Base-by-base conservation (phyloP, 2,797 vertebrate species). In the Dallia pectoralis region DNA sequence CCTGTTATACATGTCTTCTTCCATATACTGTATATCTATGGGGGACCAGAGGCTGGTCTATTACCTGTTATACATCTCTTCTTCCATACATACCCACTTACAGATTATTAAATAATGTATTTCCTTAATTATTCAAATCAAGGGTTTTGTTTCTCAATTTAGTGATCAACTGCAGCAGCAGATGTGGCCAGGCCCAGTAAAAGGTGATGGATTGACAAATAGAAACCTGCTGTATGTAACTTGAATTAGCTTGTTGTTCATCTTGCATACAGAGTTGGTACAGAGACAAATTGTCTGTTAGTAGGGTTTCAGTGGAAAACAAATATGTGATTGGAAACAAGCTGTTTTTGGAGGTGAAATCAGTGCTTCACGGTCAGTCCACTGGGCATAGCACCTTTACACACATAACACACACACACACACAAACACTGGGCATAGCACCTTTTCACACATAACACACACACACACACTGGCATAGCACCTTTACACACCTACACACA, bases 371-470 rank as follows among this genome's bases (percentile, higher is more conserved):
- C 53, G 22, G 53, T 22, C n/a, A 59, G 56, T 4, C 56, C 56
- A 59, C 63, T 65, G 29, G 63, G 63, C 63, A 33, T 40, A 19
- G 32, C 32, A 66, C 62, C 62, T 64, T 64, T 16, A 16, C 61
- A 63, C 61, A 32, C 61, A 44, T 30, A n/a, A 33, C 63, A 36
- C 30, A 18, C 19, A 40, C 32, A 1, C 63, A 40, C 18, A 11
- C 19, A 82, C 84, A 78, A 83, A 77, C n/a, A 49, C 83, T 82
- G 84, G n/a, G n/a, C n/a, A n/a, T n/a, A n/a, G n/a, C n/a, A n/a
- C n/a, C n/a, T n/a, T n/a, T n/a, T n/a, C n/a, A n/a, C n/a, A n/a
- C n/a, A n/a, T n/a, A n/a, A n/a, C n/a, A 44, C 33, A n/a, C 71
- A 44, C 70, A 56, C 51, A 62, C 32, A 25, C 19, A 9, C 22